phyloP scores from a whole-genome alignment of 2,113 vertebrate species.

The Crocuta crocuta region DNA sequence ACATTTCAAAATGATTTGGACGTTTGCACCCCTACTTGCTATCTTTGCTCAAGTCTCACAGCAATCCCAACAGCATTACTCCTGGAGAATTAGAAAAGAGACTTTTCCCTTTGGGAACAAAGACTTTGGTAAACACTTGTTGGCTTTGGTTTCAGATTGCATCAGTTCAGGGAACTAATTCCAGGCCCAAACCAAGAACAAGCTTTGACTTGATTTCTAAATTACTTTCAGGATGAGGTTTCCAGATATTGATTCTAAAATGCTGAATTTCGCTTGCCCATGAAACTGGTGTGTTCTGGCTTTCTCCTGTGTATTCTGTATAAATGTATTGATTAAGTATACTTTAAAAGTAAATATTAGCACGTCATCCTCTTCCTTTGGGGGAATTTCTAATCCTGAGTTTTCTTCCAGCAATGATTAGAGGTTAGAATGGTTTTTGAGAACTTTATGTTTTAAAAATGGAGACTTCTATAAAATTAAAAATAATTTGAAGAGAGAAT shows the following conservation, averaged over 20 bases:
- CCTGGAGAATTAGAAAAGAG: not conserved
- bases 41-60: not conserved
- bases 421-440: conserved; percentile 29
- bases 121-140: conserved; percentile 31
- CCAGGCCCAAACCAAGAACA: conserved; percentile 43
- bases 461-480: conserved; percentile 1
- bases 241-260: conserved; percentile 43
- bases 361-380: not conserved
- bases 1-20: conserved; percentile 36
- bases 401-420: conserved; percentile 18
- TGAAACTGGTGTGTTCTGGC: not conserved
- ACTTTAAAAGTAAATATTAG: conserved; percentile 12
- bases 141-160: conserved; percentile 43
- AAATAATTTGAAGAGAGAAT: conserved; percentile 31
- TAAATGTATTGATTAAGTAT: not conserved
- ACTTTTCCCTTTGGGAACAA: not conserved
- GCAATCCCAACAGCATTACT: not conserved
- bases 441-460: conserved; percentile 45
- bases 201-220: conserved; percentile 50
- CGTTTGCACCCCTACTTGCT: not conserved
- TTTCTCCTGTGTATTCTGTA: conserved; percentile 21
- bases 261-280: not conserved
- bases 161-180: conserved; percentile 27
- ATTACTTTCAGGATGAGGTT: not conserved
- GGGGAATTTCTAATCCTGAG: not conserved